These are phyloP conservation scores for Rotaria sp. DNA, from an alignment of 2,888 invertebrate species.

Conservation along the genomic window DNA sequence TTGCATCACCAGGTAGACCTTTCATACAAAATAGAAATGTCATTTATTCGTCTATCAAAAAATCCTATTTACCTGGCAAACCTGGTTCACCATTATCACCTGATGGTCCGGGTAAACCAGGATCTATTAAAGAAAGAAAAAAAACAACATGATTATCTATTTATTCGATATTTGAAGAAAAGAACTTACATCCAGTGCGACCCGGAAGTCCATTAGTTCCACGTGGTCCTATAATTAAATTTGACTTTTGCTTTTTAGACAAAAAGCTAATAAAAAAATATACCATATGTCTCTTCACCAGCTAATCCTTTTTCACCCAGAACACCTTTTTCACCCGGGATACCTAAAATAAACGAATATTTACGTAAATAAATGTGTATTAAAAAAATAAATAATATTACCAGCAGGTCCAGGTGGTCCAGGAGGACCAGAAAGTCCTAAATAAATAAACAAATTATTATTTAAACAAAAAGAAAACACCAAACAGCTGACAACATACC, in stretches of 20 bases:
- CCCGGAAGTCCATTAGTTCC: constrained; percentile 20
- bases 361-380: neutral
- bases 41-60: neutral
- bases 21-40: neutral
- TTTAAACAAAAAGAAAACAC: neutral
- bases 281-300: constrained; percentile 25
- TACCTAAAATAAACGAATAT: neutral
- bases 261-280: neutral
- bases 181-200: constrained; percentile 15
- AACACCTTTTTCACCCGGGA: constrained; percentile 4
- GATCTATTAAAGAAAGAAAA: neutral
- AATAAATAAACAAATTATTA: neutral
- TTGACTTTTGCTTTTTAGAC: neutral
- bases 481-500: neutral
- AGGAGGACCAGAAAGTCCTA: neutral
- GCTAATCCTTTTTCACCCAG: neutral
- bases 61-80: neutral
- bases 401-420: constrained; percentile 1
- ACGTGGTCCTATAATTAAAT: neutral
- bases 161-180: no score
- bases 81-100: constrained; percentile 32
- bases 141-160: neutral
- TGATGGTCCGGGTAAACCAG: constrained; percentile 21
- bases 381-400: neutral
- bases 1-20: neutral